phyloP scores from a whole-genome alignment of 2,888 invertebrate species.

The Mactromeris polynyma region DNA sequence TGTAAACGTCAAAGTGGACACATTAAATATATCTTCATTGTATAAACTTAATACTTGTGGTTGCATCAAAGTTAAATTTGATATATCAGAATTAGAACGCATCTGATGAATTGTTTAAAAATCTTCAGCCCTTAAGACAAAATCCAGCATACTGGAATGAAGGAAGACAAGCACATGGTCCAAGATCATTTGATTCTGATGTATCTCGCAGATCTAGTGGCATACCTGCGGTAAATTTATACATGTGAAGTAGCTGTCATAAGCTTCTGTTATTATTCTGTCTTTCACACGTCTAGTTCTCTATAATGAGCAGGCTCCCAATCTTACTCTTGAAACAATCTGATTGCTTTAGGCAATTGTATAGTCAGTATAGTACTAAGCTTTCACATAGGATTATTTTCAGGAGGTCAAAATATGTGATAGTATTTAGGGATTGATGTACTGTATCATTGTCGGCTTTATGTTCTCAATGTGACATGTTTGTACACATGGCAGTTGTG shows the following conservation, averaged over 20 bases:
- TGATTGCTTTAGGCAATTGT: not conserved
- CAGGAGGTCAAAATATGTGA: not conserved
- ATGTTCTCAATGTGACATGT: not conserved
- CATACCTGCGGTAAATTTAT: constrained; percentile 56
- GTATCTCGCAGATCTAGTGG: constrained; percentile 36
- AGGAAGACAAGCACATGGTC: constrained; percentile 57
- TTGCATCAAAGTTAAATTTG: no score
- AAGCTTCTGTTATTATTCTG: not conserved
- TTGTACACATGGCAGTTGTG: not conserved
- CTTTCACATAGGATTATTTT: not conserved
- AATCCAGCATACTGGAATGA: constrained; percentile 68
- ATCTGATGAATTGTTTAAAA: not conserved
- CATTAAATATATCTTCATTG: not conserved
- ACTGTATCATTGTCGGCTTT: not conserved
- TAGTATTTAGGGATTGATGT: not conserved
- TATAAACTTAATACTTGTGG: not conserved
- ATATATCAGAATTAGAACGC: not conserved
- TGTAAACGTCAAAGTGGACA: not conserved
- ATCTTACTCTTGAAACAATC: not conserved
- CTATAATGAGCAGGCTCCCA: not conserved
- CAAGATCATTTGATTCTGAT: constrained; percentile 55
- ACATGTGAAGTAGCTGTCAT: not conserved
- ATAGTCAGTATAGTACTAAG: not conserved
- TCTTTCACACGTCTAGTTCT: not conserved
- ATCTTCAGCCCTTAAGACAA: constrained; percentile 52